Base-by-base conservation (phyloP, 2,113 vertebrate species). In the Spilogale gracilis region DNA sequence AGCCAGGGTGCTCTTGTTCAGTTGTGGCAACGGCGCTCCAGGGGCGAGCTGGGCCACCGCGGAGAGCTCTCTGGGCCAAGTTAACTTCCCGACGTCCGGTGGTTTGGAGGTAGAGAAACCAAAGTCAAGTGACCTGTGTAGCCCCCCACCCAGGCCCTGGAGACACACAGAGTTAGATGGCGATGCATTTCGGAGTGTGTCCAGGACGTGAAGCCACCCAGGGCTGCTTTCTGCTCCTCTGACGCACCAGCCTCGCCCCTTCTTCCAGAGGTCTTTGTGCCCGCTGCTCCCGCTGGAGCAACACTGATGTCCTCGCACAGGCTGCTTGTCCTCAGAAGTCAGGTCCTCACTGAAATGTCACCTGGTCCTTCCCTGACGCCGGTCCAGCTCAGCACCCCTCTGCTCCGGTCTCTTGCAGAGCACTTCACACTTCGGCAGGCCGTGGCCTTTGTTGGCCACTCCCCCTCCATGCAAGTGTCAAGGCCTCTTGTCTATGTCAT, bases 261-360 rank as follows among this genome's bases (percentile, higher is more conserved):
- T 48, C 81, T n/a, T 95, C 86, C 58, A 12, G 54, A 85, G 60
- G 38, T 60, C 43, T 86, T 1, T 13, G 50, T 43, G 78, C 52
- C 6, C 5, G 9, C 17, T 4, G 45, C 32, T 54, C 17, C 65
- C 18, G 48, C 18, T 0, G 45, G 17, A 23, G 3, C 52, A 9
- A 8, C 3, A 1, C 12, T 5, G 52, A 7, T 50, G 65, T 4
- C 1, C 23, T n/a, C 76, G 21, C 17, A 10, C 20, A 5, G 12
- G 73, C 78, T 23, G 61, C 45, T 63, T 38, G 3, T 69, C 25
- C 38, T 73, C 52, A 38, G 76, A 9, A 4, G 27, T 43, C 16
- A 43, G 52, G 38, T 32, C 14, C 52, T 87, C 18, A 6, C n/a
- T 60, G 23, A 8, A 13, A 9, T 38, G 78, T 67, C 38, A 43